These are phyloP conservation scores for Graphium colonna DNA, from an alignment of 2,888 invertebrate species.

Conservation along the genomic window DNA sequence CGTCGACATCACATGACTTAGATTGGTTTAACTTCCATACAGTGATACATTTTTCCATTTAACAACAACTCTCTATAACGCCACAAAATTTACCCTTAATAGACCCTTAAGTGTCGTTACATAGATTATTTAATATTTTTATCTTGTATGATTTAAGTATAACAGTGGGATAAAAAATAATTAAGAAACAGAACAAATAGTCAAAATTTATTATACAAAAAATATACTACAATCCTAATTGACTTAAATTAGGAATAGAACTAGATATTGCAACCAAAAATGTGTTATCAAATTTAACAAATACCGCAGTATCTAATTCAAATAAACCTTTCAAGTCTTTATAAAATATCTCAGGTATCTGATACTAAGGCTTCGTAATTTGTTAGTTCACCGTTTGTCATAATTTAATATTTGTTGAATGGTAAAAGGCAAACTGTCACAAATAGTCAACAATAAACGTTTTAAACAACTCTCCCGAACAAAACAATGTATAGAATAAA, in stretches of 20 bases:
- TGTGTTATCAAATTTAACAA: conserved; percentile 9
- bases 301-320: conserved; percentile 7
- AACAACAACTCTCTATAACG: no score
- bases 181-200: neutral
- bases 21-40: no score
- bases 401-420: neutral
- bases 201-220: conserved; percentile 26
- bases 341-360: conserved; percentile 6
- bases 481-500: neutral
- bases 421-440: conserved; percentile 7
- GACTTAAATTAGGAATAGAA: conserved; percentile 30
- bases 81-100: no score
- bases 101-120: no score
- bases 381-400: neutral
- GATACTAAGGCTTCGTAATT: neutral
- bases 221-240: conserved; percentile 27
- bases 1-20: no score
- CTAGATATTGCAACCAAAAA: conserved; percentile 24
- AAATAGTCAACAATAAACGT: neutral
- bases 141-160: no score
- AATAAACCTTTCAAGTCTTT: conserved; percentile 13
- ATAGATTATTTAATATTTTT: no score
- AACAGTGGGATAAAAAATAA: no score
- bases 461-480: neutral
- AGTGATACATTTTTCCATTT: no score